Conservation (phyloP, 2,797 vertebrate genomes). For the Esox masquinongy region DNA sequence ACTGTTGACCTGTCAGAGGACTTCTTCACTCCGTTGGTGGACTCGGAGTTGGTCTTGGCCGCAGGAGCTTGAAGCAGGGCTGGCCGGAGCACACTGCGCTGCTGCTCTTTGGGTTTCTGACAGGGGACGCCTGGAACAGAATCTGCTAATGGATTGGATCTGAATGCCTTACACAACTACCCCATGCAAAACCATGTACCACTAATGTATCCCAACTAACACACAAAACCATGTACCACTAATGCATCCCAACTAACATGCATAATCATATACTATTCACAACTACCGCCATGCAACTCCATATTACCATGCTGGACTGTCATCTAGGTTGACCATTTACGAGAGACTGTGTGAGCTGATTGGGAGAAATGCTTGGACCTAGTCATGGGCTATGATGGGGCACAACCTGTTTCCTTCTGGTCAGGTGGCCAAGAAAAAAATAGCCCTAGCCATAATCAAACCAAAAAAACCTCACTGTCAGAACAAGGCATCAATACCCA, state of each 20-base stretch:
- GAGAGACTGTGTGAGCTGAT: not conserved
- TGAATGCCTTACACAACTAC: conserved; percentile 8
- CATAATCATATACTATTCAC: not conserved
- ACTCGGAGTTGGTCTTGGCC: conserved; percentile 90
- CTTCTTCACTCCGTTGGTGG: conserved; percentile 92
- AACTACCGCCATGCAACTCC: not conserved
- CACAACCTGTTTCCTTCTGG: not conserved
- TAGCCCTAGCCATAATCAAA: not conserved
- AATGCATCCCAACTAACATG: not conserved
- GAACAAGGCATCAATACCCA: conserved; percentile 49
- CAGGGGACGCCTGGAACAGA: conserved; percentile 89
- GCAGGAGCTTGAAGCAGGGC: conserved; percentile 93
- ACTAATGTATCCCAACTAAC: not conserved
- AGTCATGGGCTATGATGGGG: not conserved
- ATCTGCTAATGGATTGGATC: conserved; percentile 40
- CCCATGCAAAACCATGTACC: not conserved
- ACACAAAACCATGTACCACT: not conserved
- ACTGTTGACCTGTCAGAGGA: conserved; percentile 68
- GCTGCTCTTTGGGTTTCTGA: conserved; percentile 98
- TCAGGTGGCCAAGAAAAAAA: not conserved
- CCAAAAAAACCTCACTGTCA: too few relatives aligned
- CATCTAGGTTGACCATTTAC: not conserved
- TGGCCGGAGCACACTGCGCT: conserved; percentile 94
- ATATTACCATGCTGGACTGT: not conserved
- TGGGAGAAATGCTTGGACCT: not conserved